These are phyloP conservation scores for Copidosoma aretas DNA, from an alignment of 2,888 invertebrate species.

Conservation along the genomic window DNA sequence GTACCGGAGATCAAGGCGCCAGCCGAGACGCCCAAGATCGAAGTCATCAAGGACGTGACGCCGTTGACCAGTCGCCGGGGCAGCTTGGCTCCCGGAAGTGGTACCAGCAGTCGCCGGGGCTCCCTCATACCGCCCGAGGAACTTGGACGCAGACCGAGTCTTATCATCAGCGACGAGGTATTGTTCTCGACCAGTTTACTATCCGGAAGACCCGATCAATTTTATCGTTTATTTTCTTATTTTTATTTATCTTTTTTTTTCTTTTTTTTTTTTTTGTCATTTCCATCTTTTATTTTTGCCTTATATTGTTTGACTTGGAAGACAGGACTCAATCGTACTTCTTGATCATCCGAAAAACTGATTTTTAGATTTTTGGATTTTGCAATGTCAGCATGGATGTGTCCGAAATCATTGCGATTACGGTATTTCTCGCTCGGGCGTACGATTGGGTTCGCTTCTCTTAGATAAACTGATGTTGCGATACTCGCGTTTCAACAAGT, in stretches of 20 bases:
- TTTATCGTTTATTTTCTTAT: not conserved
- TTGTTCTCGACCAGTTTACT: conserved; percentile 53
- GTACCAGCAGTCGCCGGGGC: conserved; percentile 76
- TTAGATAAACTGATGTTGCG: conserved; percentile 14
- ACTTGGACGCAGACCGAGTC: conserved; percentile 84
- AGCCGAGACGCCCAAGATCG: conserved; percentile 80
- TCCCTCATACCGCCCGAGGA: conserved; percentile 89
- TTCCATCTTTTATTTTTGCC: conserved; percentile 6
- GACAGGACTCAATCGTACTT: not conserved
- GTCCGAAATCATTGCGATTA: too few species aligned
- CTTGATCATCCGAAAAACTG: not conserved
- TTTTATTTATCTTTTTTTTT: conserved; percentile 11
- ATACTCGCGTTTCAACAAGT: conserved; percentile 17
- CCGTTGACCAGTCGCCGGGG: conserved; percentile 76
- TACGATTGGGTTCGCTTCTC: conserved; percentile 20
- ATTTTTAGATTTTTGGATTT: too few species aligned
- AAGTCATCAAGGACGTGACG: conserved; percentile 82
- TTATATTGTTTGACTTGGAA: conserved; percentile 2
- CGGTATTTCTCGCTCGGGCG: conserved; percentile 2
- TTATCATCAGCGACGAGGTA: conserved; percentile 96
- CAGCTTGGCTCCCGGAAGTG: conserved; percentile 74
- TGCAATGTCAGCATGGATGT: too few species aligned
- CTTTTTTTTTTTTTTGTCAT: conserved; percentile 6
- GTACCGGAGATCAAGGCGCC: conserved; percentile 68
- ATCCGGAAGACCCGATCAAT: not conserved